phyloP scores from a whole-genome alignment of 2,113 vertebrate genomes.

The Ramphastos sulfuratus region DNA sequence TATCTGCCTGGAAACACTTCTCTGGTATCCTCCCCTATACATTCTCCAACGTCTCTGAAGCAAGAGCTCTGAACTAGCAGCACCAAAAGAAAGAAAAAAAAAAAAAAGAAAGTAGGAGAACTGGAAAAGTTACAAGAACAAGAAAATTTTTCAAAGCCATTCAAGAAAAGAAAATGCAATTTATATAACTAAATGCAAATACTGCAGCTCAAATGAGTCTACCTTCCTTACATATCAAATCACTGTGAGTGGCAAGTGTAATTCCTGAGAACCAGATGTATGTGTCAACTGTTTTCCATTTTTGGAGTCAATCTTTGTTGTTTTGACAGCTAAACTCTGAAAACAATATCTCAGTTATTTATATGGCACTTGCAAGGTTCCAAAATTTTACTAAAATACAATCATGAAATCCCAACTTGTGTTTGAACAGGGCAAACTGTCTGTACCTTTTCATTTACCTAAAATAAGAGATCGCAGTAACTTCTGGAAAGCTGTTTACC shows the following conservation, averaged over 20 bases:
- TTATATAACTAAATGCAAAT: not conserved
- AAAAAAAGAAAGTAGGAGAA: not conserved
- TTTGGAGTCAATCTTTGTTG: not conserved
- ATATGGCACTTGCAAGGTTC: not conserved
- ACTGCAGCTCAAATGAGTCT: not conserved
- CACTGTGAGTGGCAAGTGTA: not conserved
- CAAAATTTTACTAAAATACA: not conserved
- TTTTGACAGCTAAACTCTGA: not conserved
- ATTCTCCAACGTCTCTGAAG: not conserved
- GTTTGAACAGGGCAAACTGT: not conserved
- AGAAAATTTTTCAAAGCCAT: not conserved
- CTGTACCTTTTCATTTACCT: not conserved
- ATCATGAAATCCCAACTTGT: not conserved
- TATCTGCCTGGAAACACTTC: not conserved
- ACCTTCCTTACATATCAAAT: not conserved
- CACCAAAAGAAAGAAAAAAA: not conserved
- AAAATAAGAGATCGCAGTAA: fast-evolving
- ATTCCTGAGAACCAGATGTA: not conserved
- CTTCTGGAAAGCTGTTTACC: not conserved
- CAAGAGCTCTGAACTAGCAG: not conserved
- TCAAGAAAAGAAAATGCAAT: not conserved
- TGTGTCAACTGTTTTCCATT: not conserved
- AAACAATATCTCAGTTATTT: not conserved
- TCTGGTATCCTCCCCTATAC: not conserved
- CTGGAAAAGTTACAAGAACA: not conserved